Evolutionary conservation across 2,113 vertebrate genomes (phyloP), one percentile per base, ranked within the genome.

Genomic region (Chelonoidis abingdonii): DNA sequence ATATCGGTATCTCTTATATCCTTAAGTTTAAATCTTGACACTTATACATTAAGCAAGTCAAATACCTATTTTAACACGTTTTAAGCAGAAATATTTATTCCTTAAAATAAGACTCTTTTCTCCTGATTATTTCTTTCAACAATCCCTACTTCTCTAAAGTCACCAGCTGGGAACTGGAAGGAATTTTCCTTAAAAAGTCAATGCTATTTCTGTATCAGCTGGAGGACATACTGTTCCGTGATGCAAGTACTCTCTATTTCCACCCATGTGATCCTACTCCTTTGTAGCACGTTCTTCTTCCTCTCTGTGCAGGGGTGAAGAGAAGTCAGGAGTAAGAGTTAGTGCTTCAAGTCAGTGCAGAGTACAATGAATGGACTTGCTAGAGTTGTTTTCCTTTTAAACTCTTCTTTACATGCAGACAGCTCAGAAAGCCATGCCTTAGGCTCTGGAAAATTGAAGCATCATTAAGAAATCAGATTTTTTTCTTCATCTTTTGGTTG

Each of bases 391-490:
- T 80, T 50, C 16, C 50, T 38, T 44, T 47, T 47, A 56, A 79
- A 2, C 1, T 78, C 65, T 83, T 94, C 35, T 84, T 94, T 62
- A 86, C 22, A n/a, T n/a, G 5, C 54, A 84, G 62, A 47, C 35
- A 57, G 1, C 53, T 87, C 38, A 79, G 24, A 78, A 88, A 76
- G 8, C 84, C 86, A 25, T 93, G 90, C 56, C 78, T 86, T 89
- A 86, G 38, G 53, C 84, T 93, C 41, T 94, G 91, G 44, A 88
- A 95, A 69, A 83, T 54, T 62, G 9, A 47, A 75, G 21, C 57
- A 1, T 57, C 56, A 93, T 94, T 86, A 49, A 76, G 82, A 92
- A 95, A 41, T 52, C 12, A 22, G 84, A 91, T 22, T 54, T 16
- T 16, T 91, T 29, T 76, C 13, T 89, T 35, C 89, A 81, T 57